Base-by-base conservation (phyloP, 2,888 invertebrate species). In the Cordilura impudica region DNA sequence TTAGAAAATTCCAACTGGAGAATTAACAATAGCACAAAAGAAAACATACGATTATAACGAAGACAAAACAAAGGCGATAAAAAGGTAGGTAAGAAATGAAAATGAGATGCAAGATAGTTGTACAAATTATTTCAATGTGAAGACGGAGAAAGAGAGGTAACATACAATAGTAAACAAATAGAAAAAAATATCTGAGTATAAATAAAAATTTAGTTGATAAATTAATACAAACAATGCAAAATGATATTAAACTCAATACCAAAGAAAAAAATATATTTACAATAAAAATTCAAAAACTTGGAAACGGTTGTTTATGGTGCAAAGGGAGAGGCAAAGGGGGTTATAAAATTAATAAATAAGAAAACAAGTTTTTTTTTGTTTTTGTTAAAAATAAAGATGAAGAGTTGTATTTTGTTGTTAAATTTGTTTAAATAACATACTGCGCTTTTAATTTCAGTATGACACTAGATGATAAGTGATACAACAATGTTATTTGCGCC, bases 131-230 rank as follows among this genome's bases (percentile, higher is more conserved):
- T 39, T 39, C n/a, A n/a, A n/a, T 10, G 39, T 5, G 7, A 10
- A 43, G 1, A 16, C n/a, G n/a, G 14, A 45, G 45, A 8, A n/a
- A 39, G 21, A 23, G 47, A 21, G 10, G 18, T 26, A 7, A 47
- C 21, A 21, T 12, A 66, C 23, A 63, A 63, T 61, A 31, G 10
- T 18, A 67, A n/a, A 71, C 58, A 54, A 60, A 21, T 43, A 61
- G 2, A 58, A 67, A 65, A 66, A 47, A 35, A 19, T 21, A 47
- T 77, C 76, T 83, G 84, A 84, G 85, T 87, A 87, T 86, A 85
- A 86, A 86, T 86, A 87, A 84, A 86, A 87, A 87, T 87, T 87
- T 85, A 86, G 83, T 85, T 86, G 86, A 85, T 87, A 86, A 86
- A 84, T 14, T 39, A n/a, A n/a, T n/a, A 79, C 80, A 83, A 78